phyloP scores from a whole-genome alignment of 2,797 vertebrate genomes.

The Mico argentatus region DNA sequence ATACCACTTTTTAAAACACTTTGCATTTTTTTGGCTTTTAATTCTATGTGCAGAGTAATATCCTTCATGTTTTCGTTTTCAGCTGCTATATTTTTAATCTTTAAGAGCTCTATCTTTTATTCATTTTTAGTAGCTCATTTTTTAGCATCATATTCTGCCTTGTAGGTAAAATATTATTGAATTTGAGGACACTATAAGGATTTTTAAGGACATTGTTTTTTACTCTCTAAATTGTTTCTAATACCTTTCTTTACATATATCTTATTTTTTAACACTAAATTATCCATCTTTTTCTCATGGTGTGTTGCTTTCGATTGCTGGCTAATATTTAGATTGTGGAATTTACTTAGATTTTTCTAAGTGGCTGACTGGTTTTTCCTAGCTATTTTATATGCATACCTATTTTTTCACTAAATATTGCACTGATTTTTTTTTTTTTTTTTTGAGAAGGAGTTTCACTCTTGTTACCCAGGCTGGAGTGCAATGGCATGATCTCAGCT shows the following conservation, averaged over 20 bases:
- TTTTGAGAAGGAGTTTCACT: too few species aligned
- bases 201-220: background rate
- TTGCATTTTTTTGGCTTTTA: background rate
- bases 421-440: too few species aligned
- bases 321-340: background rate
- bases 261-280: background rate
- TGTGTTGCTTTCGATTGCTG: background rate
- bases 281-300: background rate
- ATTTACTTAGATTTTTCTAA: background rate
- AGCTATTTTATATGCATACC: background rate
- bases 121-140: background rate
- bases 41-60: background rate
- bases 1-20: background rate
- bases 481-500: too few species aligned
- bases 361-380: background rate
- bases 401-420: background rate
- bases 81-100: background rate
- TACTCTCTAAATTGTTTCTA: background rate
- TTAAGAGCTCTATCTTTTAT: background rate
- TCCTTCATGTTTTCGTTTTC: background rate
- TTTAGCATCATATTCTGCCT: background rate
- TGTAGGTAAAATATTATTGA: background rate
- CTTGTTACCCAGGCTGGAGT: too few species aligned
- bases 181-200: background rate
- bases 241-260: background rate